Percentiles rank a stretch among this genome's conserved stretches.
Evolutionary conservation across 64 coral and sea anemone genomes (phyloP).

Genomic region (Pocillopora verrucosa): DNA sequence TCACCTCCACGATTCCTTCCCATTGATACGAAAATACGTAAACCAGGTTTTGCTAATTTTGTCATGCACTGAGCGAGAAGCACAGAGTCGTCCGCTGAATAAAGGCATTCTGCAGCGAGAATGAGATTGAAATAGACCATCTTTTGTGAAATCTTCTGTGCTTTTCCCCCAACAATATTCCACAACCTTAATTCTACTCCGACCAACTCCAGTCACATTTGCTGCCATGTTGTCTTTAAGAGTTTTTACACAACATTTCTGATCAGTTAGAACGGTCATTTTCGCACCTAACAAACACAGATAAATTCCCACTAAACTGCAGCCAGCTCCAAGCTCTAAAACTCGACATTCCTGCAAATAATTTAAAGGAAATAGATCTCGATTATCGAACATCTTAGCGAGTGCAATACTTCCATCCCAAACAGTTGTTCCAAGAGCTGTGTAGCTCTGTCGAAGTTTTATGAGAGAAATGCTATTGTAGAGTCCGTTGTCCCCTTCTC

Average conservation of each 20-base stretch:
- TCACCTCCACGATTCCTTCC: conserved; percentile 93
- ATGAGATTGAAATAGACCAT: conserved; percentile 83
- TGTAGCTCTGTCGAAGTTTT: conserved; percentile 79
- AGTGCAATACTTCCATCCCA: conserved; percentile 98
- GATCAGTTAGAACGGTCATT: conserved; percentile 72
- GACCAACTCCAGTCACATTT: conserved; percentile 46
- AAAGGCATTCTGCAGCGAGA: conserved; percentile 92
- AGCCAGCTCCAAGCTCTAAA: conserved; percentile 91
- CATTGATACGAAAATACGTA: conserved; percentile 79
- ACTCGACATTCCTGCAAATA: conserved; percentile 49
- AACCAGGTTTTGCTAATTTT: conserved; percentile 46
- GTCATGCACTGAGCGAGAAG: conserved; percentile 72
- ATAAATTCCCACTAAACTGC: conserved; percentile 88
- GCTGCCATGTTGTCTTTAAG: conserved; percentile 63
- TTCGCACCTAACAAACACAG: conserved; percentile 74
- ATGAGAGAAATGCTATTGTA: background rate
- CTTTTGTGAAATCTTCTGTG: conserved; percentile 40
- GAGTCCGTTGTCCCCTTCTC: too few relatives aligned
- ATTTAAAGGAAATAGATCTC: conserved; percentile 33
- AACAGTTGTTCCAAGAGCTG: conserved; percentile 84
- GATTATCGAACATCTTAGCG: conserved; percentile 95
- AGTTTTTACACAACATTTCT: conserved; percentile 74
- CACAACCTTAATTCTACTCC: conserved; percentile 44
- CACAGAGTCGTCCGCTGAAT: conserved; percentile 70
- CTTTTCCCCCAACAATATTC: conserved; percentile 78